Conservation (phyloP, 2,113 vertebrate genomes). For the Apteryx owenii region DNA sequence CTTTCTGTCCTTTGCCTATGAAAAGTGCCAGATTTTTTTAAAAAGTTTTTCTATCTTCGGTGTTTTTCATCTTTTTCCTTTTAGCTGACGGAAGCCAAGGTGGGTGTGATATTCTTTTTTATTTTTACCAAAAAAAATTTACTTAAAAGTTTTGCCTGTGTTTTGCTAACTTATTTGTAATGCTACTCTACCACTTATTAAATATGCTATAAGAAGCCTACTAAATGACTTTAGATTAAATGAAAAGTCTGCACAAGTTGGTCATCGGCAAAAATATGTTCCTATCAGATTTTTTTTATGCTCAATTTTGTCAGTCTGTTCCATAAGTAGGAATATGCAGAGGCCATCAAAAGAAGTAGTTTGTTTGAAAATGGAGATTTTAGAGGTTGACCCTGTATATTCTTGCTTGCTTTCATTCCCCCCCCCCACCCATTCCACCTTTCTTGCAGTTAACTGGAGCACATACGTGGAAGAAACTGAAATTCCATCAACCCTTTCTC, state of each 20-base stretch:
- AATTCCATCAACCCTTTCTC: not conserved
- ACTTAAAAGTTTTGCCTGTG: not conserved
- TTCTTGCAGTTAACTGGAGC: not conserved
- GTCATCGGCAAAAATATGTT: not conserved
- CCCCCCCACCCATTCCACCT: not conserved
- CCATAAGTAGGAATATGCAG: not conserved
- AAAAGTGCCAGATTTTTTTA: not conserved
- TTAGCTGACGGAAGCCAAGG: not conserved
- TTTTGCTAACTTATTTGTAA: not conserved
- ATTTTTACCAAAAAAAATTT: not conserved
- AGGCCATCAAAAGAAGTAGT: not conserved
- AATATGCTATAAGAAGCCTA: not conserved
- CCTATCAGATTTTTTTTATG: not conserved
- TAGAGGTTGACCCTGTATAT: not conserved
- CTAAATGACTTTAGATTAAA: not conserved
- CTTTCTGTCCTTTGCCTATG: not conserved
- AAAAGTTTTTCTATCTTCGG: not conserved
- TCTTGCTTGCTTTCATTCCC: not conserved
- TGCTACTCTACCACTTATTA: not conserved
- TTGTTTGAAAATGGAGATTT: not conserved
- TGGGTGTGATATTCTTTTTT: not conserved
- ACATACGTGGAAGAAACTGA: not conserved
- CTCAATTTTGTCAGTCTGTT: not conserved
- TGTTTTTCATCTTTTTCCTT: not conserved
- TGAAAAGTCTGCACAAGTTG: not conserved